Evolutionary conservation across 2,113 vertebrate genomes (phyloP), one percentile per base, ranked within the genome.

Genomic region (Toxotes chatareus): DNA sequence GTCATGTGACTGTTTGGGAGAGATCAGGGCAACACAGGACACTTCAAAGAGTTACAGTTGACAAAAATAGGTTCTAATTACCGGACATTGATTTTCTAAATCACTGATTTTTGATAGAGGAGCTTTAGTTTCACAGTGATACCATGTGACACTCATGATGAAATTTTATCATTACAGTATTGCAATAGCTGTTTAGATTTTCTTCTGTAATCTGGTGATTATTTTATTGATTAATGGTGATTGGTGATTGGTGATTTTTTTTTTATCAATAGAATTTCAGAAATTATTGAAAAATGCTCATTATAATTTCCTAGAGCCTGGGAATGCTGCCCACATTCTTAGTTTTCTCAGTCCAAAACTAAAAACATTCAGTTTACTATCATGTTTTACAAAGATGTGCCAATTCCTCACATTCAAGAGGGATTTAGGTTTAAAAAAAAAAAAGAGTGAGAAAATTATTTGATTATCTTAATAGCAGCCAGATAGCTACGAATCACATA

Each of bases 1-100:
- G 44, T 32, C 79, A 82, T 5, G 71, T 83, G 81, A 85, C 75
- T 51, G 23, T 19, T n/a, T 27, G n/a, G 49, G 49, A 49, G 34
- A n/a, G 57, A 66, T 44, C 0, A 10, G 21, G 36, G 44, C 60
- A 60, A 47, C 40, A 9, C 31, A 65, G 59, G 78, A 77, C 38
- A 64, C 46, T 56, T 83, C n/a, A 73, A 61, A 86, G 34, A 55
- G 53, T 40, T 47, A 16, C 14, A 14, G 76, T 51, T 68, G 47
- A 51, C 32, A 17, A 32, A 64, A 64, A 46, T 40, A 46, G 13
- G 27, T 82, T 68, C 63, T 19, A 64, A 46, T 16, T 27, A 31
- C 11, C 16, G 42, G 12, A 27, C 23, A 14, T 14, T 57, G 12
- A 57, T 57, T 23, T 12, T n/a, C 49, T 51, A 51, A 49, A 51